A percentile compares a stretch with the other conserved stretches of the same genome.
Evolutionary conservation across 2,113 vertebrate genomes (phyloP).

Genomic region (Dascyllus trimaculatus): DNA sequence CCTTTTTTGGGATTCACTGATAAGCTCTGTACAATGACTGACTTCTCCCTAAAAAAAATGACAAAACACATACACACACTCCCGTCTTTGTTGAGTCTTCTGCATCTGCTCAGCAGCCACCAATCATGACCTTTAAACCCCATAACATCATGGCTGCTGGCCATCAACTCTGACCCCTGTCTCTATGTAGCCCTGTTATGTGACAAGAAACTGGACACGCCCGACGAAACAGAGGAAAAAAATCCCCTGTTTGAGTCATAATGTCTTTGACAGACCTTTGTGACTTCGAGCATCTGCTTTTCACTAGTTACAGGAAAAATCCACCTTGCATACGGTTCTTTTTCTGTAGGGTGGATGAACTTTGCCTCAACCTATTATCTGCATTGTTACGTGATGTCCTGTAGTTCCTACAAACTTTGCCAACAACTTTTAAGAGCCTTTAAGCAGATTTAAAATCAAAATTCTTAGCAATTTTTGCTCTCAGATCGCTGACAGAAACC

Average conservation of each 20-base stretch:
- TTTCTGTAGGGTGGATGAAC: background rate
- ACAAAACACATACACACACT: conserved; percentile 12
- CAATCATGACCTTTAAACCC: conserved; percentile 22
- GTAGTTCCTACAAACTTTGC: too few relatives aligned
- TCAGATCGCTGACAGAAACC: too few relatives aligned
- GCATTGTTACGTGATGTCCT: too few relatives aligned
- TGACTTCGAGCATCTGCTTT: background rate
- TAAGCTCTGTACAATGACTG: conserved; percentile 33
- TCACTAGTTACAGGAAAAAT: too few relatives aligned
- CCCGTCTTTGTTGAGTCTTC: conserved; percentile 5
- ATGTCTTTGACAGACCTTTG: background rate
- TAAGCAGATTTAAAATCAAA: too few relatives aligned
- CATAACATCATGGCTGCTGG: conserved; percentile 1
- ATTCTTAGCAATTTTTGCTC: too few relatives aligned
- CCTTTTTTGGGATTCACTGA: background rate
- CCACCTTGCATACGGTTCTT: background rate
- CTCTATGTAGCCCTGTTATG: conserved; percentile 1
- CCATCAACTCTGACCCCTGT: conserved; percentile 21
- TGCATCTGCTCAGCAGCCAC: conserved; percentile 32
- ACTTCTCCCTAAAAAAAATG: conserved; percentile 34
- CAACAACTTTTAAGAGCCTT: too few relatives aligned
- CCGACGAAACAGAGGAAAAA: background rate
- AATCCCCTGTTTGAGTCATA: background rate
- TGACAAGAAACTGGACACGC: conserved; percentile 22
- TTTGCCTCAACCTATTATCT: too few relatives aligned